phyloP scores from a whole-genome alignment of 2,888 invertebrate genomes.

The Buathra laborator region DNA sequence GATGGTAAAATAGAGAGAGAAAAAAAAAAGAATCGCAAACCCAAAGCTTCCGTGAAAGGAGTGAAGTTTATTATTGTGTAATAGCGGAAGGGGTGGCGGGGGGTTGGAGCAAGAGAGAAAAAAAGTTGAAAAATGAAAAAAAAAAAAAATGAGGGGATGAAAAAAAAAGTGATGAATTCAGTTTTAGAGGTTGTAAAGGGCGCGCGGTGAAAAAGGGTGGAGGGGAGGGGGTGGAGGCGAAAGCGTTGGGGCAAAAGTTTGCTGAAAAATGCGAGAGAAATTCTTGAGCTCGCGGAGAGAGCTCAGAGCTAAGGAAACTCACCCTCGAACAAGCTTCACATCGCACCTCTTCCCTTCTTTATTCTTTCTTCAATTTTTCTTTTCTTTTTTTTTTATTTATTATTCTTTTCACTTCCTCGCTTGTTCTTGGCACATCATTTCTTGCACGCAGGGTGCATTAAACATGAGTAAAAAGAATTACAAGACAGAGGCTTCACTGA shows the following conservation, averaged over 20 bases:
- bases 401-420: slow-evolving; percentile 51
- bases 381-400: slow-evolving; percentile 45
- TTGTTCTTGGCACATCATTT: slow-evolving; percentile 66
- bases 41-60: slow-evolving; percentile 23
- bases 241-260: slow-evolving; percentile 71
- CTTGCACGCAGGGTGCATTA: slow-evolving; percentile 62
- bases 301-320: slow-evolving; percentile 22
- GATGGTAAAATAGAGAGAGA: slow-evolving; percentile 21
- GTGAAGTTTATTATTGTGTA: slow-evolving; percentile 68
- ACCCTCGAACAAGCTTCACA: slow-evolving; percentile 54
- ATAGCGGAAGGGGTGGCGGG: slow-evolving; percentile 33
- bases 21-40: slow-evolving; percentile 22
- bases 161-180: slow-evolving; percentile 47
- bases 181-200: slow-evolving; percentile 60
- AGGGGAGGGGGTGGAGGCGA: neutral
- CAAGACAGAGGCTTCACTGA: slow-evolving; percentile 33
- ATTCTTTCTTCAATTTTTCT: slow-evolving; percentile 41
- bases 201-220: slow-evolving; percentile 27
- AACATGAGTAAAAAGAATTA: slow-evolving; percentile 48
- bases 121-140: slow-evolving; percentile 33
- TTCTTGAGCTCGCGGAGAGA: slow-evolving; percentile 49
- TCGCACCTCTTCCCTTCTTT: slow-evolving; percentile 30
- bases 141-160: neutral
- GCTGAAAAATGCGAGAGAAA: slow-evolving; percentile 77
- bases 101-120: slow-evolving; percentile 40